phyloP scores from a whole-genome alignment of 2,888 invertebrate genomes.

The Eudasyphora cyanicolor region DNA sequence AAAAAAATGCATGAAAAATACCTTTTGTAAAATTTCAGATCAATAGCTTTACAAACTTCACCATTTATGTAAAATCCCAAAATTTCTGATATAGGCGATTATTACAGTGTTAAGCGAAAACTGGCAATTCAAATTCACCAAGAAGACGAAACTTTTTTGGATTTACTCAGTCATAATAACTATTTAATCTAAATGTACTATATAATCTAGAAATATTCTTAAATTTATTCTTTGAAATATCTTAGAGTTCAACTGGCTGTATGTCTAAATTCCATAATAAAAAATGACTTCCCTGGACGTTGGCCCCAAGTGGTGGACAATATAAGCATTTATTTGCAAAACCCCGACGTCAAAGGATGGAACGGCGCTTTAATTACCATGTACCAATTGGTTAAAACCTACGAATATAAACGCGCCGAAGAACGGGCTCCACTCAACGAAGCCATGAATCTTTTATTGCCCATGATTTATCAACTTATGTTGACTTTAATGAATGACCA shows the following conservation, averaged over 20 bases:
- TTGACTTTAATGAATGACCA: slow-evolving; percentile 89
- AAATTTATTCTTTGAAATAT: slow-evolving; percentile 29
- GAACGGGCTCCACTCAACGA: slow-evolving; percentile 94
- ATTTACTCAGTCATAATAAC: neutral
- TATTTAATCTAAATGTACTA: neutral
- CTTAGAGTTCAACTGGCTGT: slow-evolving; percentile 92
- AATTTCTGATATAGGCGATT: no score
- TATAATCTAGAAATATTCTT: neutral
- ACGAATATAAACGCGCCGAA: slow-evolving; percentile 93
- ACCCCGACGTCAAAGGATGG: slow-evolving; percentile 92
- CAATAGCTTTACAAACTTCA: no score
- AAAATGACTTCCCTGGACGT: slow-evolving; percentile 95
- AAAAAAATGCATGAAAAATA: no score
- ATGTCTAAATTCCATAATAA: slow-evolving; percentile 95
- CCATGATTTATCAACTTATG: slow-evolving; percentile 93
- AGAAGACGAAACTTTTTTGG: neutral
- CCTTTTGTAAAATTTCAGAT: no score
- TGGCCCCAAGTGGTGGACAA: slow-evolving; percentile 98
- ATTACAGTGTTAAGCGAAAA: no score
- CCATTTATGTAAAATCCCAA: no score
- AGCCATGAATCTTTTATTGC: slow-evolving; percentile 96
- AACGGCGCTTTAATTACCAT: slow-evolving; percentile 94
- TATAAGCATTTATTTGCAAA: slow-evolving; percentile 94
- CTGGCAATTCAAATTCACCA: no score
- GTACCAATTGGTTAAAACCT: slow-evolving; percentile 96